These are phyloP conservation scores for Drosophila sturtevanti DNA, from an alignment of 1,140 invertebrate species.

Conservation along the genomic window DNA sequence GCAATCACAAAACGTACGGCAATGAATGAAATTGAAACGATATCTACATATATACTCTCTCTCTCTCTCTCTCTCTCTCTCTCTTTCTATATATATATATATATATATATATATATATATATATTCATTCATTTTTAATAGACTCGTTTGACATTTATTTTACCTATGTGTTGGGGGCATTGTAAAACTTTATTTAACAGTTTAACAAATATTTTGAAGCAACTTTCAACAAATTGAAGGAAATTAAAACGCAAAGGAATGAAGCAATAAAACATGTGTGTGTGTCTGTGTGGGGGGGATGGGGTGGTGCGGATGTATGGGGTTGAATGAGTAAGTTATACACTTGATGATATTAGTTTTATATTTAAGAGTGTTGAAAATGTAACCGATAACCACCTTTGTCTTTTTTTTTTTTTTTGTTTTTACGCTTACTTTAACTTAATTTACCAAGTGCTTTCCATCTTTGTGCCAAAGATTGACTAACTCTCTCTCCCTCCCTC, in stretches of 20 bases:
- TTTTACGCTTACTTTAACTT: constrained; percentile 23
- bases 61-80: too few relatives aligned
- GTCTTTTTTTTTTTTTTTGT: neutral
- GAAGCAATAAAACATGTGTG: neutral
- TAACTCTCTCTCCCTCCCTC: too few relatives aligned
- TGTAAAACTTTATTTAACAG: neutral
- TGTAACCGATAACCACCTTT: neutral
- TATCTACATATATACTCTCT: neutral
- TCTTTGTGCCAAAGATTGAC: neutral
- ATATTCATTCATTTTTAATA: neutral
- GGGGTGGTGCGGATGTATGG: too few relatives aligned
- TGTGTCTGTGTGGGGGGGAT: neutral
- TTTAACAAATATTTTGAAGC: neutral
- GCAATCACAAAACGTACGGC: neutral
- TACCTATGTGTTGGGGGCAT: neutral
- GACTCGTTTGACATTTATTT: neutral
- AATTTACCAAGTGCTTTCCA: constrained; percentile 16
- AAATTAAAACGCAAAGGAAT: neutral
- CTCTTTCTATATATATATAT: neutral
- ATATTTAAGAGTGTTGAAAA: too few relatives aligned
- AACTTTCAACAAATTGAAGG: neutral
- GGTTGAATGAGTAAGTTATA: too few relatives aligned
- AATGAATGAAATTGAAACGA: neutral
- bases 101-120: neutral
- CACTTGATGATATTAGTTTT: too few relatives aligned